phyloP scores from a whole-genome alignment of 2,113 vertebrate genomes.

The Chaenogobius annularis region DNA sequence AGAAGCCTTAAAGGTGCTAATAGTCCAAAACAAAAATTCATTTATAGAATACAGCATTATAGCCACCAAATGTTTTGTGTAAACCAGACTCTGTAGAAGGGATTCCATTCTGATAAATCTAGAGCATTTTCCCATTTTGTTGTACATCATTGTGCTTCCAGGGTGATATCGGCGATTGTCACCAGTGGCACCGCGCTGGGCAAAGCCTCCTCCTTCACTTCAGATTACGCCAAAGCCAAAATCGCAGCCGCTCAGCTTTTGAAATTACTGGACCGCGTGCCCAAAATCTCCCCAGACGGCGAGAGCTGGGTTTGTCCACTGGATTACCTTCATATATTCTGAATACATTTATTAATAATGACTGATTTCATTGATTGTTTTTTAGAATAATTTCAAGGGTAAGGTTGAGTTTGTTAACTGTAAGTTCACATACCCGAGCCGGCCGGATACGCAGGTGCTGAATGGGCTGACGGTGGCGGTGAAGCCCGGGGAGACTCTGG shows the following conservation, averaged over 20 bases:
- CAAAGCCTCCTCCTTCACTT: slow-evolving; percentile 75
- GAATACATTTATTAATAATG: background rate
- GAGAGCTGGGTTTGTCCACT: slow-evolving; percentile 70
- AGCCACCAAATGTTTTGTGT: too few relatives aligned
- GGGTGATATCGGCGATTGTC: slow-evolving; percentile 76
- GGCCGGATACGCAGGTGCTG: slow-evolving; percentile 75
- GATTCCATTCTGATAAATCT: too few relatives aligned
- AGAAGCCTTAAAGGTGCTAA: too few relatives aligned
- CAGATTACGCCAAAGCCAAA: slow-evolving; percentile 81
- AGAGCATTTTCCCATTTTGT: background rate
- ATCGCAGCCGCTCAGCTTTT: slow-evolving; percentile 76
- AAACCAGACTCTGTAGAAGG: too few relatives aligned
- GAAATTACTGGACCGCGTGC: slow-evolving; percentile 74
- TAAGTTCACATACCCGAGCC: slow-evolving; percentile 79
- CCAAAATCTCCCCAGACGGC: slow-evolving; percentile 66
- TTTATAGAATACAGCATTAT: too few relatives aligned
- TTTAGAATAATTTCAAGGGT: slow-evolving; percentile 74
- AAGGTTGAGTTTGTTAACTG: slow-evolving; percentile 72
- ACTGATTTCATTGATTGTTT: background rate
- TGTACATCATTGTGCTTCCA: slow-evolving; percentile 30
- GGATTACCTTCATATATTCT: background rate
- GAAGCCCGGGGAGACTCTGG: slow-evolving; percentile 78
- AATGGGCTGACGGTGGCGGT: slow-evolving; percentile 73
- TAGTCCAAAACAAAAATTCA: too few relatives aligned
- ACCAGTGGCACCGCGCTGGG: slow-evolving; percentile 76